phyloP scores from a whole-genome alignment of 1,140 invertebrate species.

The Papilio polyxenes region DNA sequence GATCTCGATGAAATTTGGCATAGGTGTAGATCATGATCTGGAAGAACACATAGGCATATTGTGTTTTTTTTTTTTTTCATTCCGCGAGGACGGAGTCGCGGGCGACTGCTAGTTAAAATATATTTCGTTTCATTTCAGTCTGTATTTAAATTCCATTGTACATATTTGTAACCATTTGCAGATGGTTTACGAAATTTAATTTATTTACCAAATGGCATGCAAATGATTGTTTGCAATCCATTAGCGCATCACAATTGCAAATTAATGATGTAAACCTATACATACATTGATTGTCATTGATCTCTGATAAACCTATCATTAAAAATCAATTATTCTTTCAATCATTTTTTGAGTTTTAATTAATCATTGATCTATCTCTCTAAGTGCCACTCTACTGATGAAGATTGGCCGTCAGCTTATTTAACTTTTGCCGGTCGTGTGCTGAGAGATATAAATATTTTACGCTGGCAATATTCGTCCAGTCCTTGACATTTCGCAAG shows the following conservation, averaged over 20 bases:
- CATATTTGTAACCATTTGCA: background rate
- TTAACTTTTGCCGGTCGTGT: no score
- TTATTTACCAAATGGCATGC: conserved; percentile 6
- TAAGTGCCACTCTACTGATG: no score
- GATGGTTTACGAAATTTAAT: conserved; percentile 6
- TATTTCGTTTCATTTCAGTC: background rate
- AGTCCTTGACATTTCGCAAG: no score
- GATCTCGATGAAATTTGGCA: no score
- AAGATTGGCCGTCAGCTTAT: no score
- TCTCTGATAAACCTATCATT: background rate
- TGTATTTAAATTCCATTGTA: background rate
- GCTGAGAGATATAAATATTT: no score
- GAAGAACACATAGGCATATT: no score
- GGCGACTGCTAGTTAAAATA: no score
- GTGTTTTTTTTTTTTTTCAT: no score
- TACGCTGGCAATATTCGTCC: no score
- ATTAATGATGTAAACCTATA: background rate
- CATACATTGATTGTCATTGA: background rate
- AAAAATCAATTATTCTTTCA: background rate
- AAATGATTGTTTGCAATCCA: conserved; percentile 22
- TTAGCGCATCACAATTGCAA: conserved; percentile 13
- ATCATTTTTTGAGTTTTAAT: background rate
- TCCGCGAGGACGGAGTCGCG: no score
- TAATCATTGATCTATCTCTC: background rate
- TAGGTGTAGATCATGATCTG: no score